Evolutionary conservation across 2,888 invertebrate genomes (phyloP).

Genomic region (Pyralis farinalis): DNA sequence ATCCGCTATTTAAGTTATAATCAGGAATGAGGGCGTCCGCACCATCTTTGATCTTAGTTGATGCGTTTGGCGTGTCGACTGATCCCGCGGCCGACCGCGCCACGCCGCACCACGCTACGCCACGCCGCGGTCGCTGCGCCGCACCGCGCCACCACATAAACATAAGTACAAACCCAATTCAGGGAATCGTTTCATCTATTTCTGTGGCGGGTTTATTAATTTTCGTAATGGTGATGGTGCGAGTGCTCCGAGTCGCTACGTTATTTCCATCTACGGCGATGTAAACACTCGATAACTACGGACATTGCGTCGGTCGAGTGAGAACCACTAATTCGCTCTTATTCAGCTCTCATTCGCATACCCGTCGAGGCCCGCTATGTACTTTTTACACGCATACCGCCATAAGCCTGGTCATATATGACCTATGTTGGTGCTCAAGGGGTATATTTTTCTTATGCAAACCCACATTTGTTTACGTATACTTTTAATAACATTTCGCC

Average conservation of each 20-base stretch:
- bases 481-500: no score
- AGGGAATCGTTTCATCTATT: not conserved
- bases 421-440: no score
- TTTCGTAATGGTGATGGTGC: not conserved
- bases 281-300: no score
- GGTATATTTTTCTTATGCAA: no score
- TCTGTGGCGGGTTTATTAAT: not conserved
- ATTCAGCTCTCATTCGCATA: no score
- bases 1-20: slow-evolving; percentile 1
- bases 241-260: not conserved
- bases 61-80: slow-evolving; percentile 6
- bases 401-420: no score
- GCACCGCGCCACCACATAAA: not conserved
- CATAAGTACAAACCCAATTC: not conserved
- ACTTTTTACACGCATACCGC: no score
- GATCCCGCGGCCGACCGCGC: not conserved
- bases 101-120: not conserved
- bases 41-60: slow-evolving; percentile 5
- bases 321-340: no score
- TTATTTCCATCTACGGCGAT: not conserved
- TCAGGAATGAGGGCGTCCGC: not conserved
- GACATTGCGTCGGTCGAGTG: no score
- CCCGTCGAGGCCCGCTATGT: no score
- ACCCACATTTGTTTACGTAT: no score
- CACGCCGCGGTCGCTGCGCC: not conserved